These are phyloP conservation scores for Caracal caracal DNA, from an alignment of 2,113 vertebrate species.

Conservation along the genomic window DNA sequence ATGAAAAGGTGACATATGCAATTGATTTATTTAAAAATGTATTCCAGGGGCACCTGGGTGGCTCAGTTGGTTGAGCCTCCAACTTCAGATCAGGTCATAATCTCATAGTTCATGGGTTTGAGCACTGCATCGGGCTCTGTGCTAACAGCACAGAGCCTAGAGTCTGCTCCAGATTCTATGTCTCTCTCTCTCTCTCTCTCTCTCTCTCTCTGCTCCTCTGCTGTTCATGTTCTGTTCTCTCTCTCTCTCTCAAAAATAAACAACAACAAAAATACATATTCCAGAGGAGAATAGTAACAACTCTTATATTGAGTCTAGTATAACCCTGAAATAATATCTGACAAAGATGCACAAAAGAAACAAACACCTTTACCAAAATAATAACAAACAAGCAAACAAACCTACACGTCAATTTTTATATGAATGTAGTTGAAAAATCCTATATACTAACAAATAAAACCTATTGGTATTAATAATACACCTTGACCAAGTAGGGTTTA, in stretches of 20 bases:
- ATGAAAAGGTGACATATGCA: neutral
- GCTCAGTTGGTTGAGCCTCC: no score
- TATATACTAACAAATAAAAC: conserved; percentile 2
- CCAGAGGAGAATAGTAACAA: neutral
- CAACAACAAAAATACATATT: no score
- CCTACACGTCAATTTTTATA: neutral
- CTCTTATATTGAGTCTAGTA: neutral
- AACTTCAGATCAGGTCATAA: no score
- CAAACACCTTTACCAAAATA: neutral
- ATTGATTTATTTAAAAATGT: neutral
- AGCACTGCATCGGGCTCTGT: no score
- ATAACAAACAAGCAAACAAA: neutral
- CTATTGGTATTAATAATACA: neutral
- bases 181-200: no score
- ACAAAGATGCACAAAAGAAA: neutral
- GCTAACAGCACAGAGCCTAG: no score
- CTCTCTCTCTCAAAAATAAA: no score
- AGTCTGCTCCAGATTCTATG: no score
- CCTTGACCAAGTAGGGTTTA: neutral
- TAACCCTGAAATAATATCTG: neutral
- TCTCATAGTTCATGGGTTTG: no score
- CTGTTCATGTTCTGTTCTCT: no score
- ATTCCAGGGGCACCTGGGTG: no score
- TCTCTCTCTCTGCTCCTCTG: no score
- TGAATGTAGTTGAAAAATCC: neutral